A percentile compares a stretch with the other conserved stretches of the same genome.
These are phyloP conservation scores for Phocoena phocoena DNA, from an alignment of 2,113 vertebrate genomes.

Conservation along the genomic window DNA sequence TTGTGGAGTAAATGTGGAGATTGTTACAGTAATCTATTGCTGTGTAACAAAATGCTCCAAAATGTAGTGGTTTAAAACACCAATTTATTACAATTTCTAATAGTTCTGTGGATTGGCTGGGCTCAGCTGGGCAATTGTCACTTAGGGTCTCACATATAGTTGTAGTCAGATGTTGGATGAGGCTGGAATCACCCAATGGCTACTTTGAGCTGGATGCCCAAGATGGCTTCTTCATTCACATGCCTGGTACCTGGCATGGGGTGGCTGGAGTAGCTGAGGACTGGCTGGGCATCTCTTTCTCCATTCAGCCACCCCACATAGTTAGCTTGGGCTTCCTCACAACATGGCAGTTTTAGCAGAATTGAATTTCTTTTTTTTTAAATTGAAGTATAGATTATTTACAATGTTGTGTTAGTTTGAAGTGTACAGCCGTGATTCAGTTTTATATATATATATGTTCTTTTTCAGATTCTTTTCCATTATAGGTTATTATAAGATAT, in stretches of 20 bases:
- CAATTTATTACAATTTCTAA: no score
- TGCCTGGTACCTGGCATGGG: no score
- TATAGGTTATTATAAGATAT: no score
- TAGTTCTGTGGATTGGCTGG: not conserved
- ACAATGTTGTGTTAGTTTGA: no score
- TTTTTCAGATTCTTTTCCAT: no score
- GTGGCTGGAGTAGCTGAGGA: not conserved
- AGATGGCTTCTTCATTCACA: not conserved
- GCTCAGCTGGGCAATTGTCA: not conserved
- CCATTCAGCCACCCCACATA: not conserved
- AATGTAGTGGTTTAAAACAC: not conserved
- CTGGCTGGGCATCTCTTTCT: not conserved
- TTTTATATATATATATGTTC: no score
- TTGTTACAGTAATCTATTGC: not conserved
- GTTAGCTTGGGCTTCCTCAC: not conserved
- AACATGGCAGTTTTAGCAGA: not conserved
- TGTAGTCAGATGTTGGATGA: not conserved
- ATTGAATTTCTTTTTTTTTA: no score
- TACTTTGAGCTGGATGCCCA: not conserved
- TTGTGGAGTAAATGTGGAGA: not conserved
- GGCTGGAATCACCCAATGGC: not conserved
- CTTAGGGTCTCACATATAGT: not conserved
- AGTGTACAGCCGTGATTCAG: no score
- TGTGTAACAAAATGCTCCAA: not conserved
- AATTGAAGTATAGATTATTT: no score